Base-by-base conservation (phyloP, 2,888 invertebrate genomes). In the Cylloceria caligata region DNA sequence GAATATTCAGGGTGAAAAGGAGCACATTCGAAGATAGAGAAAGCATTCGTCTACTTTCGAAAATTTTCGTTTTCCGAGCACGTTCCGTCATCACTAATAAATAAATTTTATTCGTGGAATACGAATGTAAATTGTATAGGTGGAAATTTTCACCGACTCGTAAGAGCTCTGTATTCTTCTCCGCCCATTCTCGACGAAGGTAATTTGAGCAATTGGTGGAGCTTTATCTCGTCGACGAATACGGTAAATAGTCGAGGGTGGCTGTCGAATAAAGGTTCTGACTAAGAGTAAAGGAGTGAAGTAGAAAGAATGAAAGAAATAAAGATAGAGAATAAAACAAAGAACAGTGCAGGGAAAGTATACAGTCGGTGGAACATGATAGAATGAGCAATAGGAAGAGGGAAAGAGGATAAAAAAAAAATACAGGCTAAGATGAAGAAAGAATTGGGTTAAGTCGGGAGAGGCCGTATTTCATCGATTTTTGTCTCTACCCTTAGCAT, bases 371-470 rank as follows among this genome's bases (percentile, higher is more conserved):
- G 24, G n/a, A 73, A 30, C 19, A 64, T 27, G 13, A 34, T 16
- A 62, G 57, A 30, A 45, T 21, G 24, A 76, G 52, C 39, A 19
- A 45, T 34, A 21, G 65, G 34, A 57, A 60, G 55, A 64, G 76
- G 52, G 55, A 30, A 52, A 71, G 45, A 52, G 19, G 57, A 68
- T 27, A 19, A 42, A 45, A 52, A 60, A 65, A 34, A 57, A 57
- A 30, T 16, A 57, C 2, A 6, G 39, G 19, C 42, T 30, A 24
- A 42, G 64, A 42, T 42, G 45, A 30, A 64, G 34, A 69, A 79
- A 52, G 47, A 79, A 67, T 76, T 73, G 72, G 75, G 75, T 81
- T 68, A 65, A 75, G 71, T 80, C 57, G 60, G 67, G 34, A 19
- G 60, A 60, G 55, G 67, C 42, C 45, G 55, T 24, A 27, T 72